Conservation (phyloP, 2,888 invertebrate genomes). For the Pyralis farinalis region DNA sequence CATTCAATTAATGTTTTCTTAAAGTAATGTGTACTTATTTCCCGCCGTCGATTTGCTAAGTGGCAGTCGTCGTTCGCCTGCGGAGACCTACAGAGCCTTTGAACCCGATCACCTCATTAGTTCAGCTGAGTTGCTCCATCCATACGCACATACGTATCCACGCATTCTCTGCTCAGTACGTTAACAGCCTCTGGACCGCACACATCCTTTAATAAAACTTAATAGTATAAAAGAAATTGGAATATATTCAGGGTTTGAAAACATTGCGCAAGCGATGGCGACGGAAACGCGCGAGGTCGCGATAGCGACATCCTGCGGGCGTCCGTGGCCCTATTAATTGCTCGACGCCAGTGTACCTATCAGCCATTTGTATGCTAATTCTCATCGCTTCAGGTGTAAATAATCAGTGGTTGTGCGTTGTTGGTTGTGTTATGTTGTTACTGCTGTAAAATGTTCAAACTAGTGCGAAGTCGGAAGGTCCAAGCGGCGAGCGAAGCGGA, state of each 20-base stretch:
- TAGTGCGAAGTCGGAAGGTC: conserved; percentile 64
- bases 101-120: conserved; percentile 76
- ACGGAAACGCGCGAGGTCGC: conserved; percentile 65
- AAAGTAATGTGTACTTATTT: conserved; percentile 18
- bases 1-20: not conserved
- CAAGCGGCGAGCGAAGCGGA: conserved; percentile 70
- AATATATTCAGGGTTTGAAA: conserved; percentile 33
- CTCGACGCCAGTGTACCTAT: conserved; percentile 50
- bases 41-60: conserved; percentile 42
- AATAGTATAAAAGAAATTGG: conserved; percentile 30
- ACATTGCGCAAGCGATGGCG: conserved; percentile 61
- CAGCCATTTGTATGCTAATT: conserved; percentile 70
- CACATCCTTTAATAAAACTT: conserved; percentile 49
- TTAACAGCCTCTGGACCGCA: conserved; percentile 58
- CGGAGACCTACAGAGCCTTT: conserved; percentile 59
- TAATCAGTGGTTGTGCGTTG: conserved; percentile 48
- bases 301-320: conserved; percentile 74
- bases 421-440: conserved; percentile 39
- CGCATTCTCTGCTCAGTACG: conserved; percentile 62
- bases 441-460: conserved; percentile 30
- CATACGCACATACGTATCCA: conserved; percentile 52
- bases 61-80: conserved; percentile 62
- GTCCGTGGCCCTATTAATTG: conserved; percentile 74
- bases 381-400: conserved; percentile 46
- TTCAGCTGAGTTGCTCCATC: conserved; percentile 62